Conservation (phyloP, 1,140 invertebrate genomes). For the Pseudobourletiella spinata region DNA sequence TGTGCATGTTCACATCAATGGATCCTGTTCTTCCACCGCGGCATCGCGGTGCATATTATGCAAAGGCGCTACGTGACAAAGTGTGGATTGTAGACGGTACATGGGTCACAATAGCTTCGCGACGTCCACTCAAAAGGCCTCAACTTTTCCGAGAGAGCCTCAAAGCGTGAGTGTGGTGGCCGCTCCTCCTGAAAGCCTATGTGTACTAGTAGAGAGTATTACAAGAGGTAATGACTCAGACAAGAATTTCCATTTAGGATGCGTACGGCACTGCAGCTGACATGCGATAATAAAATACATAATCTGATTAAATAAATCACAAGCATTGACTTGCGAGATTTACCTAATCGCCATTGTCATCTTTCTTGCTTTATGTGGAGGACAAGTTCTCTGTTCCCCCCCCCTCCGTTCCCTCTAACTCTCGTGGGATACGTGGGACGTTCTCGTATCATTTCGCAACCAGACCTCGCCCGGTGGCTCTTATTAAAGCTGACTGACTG, state of each 20-base stretch:
- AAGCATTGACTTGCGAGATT: background rate
- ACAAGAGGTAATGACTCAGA: too few relatives aligned
- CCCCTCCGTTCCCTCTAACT: background rate
- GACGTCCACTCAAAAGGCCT: too few relatives aligned
- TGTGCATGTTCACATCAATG: background rate
- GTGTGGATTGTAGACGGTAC: background rate
- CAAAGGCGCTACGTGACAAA: background rate
- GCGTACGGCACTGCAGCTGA: background rate
- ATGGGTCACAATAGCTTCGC: background rate
- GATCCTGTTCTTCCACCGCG: background rate
- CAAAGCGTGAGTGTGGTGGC: too few relatives aligned
- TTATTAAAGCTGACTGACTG: too few relatives aligned
- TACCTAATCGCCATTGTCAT: constrained; percentile 2
- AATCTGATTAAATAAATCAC: background rate
- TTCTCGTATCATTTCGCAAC: background rate
- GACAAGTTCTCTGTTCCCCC: background rate
- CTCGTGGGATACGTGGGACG: background rate
- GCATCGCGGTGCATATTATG: background rate
- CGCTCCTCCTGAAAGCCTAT: too few relatives aligned
- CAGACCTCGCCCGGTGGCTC: background rate
- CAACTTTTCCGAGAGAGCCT: too few relatives aligned
- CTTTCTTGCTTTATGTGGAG: background rate
- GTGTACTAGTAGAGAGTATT: too few relatives aligned
- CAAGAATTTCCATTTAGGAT: too few relatives aligned
- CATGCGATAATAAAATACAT: background rate